Evolutionary conservation across 1,140 invertebrate species (phyloP).

Genomic region (Saccostrea echinata): DNA sequence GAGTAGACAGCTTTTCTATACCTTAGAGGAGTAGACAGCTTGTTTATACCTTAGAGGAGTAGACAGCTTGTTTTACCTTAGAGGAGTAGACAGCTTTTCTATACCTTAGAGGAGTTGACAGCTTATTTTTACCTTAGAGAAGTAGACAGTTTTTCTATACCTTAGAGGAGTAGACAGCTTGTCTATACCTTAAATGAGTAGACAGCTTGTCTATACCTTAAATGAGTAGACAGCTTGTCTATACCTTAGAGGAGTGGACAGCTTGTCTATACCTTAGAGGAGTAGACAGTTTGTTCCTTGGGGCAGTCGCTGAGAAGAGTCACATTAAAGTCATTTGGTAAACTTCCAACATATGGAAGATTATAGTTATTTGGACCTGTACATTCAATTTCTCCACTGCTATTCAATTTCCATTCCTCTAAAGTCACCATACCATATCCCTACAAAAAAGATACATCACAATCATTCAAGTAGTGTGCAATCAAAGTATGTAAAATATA

Average conservation of each 20-base stretch:
- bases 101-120: not conserved
- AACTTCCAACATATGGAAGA: constrained; percentile 91
- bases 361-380: constrained; percentile 96
- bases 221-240: too few species aligned
- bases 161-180: not conserved
- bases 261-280: constrained; percentile 95
- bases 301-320: constrained; percentile 91
- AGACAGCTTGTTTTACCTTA: too few species aligned
- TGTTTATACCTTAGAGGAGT: too few species aligned
- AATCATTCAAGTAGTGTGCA: too few species aligned
- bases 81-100: not conserved
- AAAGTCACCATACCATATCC: constrained; percentile 94
- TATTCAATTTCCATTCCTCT: constrained; percentile 92
- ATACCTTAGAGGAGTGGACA: not conserved
- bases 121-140: not conserved
- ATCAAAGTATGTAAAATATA: too few species aligned
- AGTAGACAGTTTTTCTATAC: not conserved
- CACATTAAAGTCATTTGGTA: constrained; percentile 94
- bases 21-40: not conserved
- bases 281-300: constrained; percentile 94
- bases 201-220: not conserved
- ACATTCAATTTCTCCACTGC: constrained; percentile 88
- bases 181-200: not conserved
- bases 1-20: not conserved
- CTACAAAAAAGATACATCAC: constrained; percentile 42